phyloP scores from a whole-genome alignment of 2,113 vertebrate species.

The Myodes glareolus region DNA sequence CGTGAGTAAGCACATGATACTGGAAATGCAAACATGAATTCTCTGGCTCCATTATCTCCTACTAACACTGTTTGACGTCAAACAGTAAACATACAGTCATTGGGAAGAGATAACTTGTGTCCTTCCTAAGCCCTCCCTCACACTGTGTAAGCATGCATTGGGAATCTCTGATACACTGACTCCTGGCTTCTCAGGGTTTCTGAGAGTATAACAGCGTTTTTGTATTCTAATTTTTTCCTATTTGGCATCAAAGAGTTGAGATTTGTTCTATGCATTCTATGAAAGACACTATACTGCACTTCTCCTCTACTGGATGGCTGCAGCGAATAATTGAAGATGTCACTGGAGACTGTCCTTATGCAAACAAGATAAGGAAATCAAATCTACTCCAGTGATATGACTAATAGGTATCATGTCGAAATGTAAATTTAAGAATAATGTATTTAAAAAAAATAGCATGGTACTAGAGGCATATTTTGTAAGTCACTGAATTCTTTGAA shows the following conservation, averaged over 20 bases:
- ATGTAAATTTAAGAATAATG: background rate
- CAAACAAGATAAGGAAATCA: no score
- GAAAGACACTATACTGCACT: background rate
- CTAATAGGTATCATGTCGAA: background rate
- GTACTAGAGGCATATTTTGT: background rate
- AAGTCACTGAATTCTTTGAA: background rate
- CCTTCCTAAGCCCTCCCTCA: background rate
- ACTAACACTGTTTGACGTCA: background rate
- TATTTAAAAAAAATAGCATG: background rate
- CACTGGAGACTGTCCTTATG: background rate
- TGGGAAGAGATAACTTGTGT: background rate
- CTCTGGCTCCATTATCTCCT: background rate
- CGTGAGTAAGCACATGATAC: background rate
- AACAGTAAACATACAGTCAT: background rate
- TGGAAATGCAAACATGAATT: background rate
- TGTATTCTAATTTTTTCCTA: background rate
- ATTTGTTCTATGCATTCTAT: background rate
- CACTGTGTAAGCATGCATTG: background rate
- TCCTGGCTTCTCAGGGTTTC: background rate
- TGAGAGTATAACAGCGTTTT: background rate
- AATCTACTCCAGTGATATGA: no score
- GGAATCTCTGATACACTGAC: background rate
- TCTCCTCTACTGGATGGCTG: background rate
- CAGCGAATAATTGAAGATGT: background rate
- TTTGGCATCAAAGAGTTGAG: background rate